Evolutionary conservation across 2,113 vertebrate species (phyloP).

Genomic region (Miniopterus natalensis): DNA sequence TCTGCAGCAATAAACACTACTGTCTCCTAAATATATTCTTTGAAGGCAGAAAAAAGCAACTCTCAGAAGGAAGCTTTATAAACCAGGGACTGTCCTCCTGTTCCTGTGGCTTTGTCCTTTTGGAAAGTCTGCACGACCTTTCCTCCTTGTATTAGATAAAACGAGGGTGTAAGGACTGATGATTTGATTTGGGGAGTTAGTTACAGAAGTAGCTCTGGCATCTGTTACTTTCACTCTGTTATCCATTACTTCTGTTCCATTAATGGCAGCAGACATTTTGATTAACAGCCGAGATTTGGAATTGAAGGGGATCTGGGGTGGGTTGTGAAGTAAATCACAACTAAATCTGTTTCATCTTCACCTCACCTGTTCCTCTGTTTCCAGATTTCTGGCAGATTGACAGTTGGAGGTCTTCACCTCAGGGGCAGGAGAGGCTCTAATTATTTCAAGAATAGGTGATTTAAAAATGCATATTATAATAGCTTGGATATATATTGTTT

Average conservation of each 20-base stretch:
- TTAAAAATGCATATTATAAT: background rate
- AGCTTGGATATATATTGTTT: constrained; percentile 19
- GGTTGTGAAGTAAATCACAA: constrained; percentile 57
- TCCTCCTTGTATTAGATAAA: constrained; percentile 58
- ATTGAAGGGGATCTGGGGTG: constrained; percentile 60
- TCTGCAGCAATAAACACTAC: constrained; percentile 1
- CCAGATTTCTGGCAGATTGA: constrained; percentile 18
- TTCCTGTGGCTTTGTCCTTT: constrained; percentile 58
- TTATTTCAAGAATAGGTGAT: constrained; percentile 58
- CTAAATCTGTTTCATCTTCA: constrained; percentile 30
- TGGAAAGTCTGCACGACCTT: constrained; percentile 35
- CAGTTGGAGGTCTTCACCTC: constrained; percentile 12
- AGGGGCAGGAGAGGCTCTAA: background rate
- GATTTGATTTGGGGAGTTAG: constrained; percentile 46
- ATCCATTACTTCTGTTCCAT: constrained; percentile 54
- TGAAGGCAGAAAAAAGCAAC: constrained; percentile 51
- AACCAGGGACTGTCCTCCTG: background rate
- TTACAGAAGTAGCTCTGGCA: constrained; percentile 49
- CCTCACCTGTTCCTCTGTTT: background rate
- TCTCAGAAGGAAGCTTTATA: constrained; percentile 37
- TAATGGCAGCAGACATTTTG: constrained; percentile 67
- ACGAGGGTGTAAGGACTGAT: constrained; percentile 23
- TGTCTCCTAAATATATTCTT: constrained; percentile 39
- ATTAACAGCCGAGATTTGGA: constrained; percentile 76
- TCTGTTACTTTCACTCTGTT: constrained; percentile 52